Evolutionary conservation across 1,140 invertebrate genomes (phyloP), one percentile per base, ranked within the genome.

Genomic region (Calliphora vicina): DNA sequence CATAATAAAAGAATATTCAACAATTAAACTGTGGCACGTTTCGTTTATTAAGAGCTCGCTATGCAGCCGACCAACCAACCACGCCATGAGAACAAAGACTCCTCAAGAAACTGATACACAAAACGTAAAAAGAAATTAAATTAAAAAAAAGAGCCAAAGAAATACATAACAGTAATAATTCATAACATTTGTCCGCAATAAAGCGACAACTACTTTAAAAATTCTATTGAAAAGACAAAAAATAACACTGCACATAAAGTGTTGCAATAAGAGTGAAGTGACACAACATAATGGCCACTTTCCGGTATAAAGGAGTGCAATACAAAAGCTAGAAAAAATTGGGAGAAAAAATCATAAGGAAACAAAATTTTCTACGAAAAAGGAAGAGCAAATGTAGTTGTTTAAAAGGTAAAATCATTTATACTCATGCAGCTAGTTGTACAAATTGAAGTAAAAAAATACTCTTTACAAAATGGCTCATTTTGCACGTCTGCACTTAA

Each of bases 401-500:
- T 3, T 17, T 12, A 78, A 42, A 78, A 78, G 72, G 74, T 78
- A 26, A 78, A 78, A 43, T 25, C 20, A 78, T 45, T 45, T 78
- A 20, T 27, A 23, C 26, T 4, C 6, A 2, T 25, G 17, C n/a
- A n/a, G n/a, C n/a, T n/a, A n/a, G n/a, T n/a, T n/a, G 10, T 57
- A n/a, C 73, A 35, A 35, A 74, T 15, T 74, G 35, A 23, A 43
- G 3, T 23, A 20, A 78, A 8, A 43, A 78, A 45, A 78, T 20
- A 78, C 10, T 23, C 17, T 43, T 6, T 6, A 43, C 17, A 81
- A 85, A 86, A 84, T 82, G 86, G 82, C 85, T 85, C 84, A 83
- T 84, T 86, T 87, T 85, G 86, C 87, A 87, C 87, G 87, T 87
- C 87, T 84, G 84, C 86, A 87, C 86, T 87, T 87, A 87, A 87